Evolutionary conservation across 2,113 vertebrate species (phyloP).

Genomic region (Epinephelus cyanopodus): DNA sequence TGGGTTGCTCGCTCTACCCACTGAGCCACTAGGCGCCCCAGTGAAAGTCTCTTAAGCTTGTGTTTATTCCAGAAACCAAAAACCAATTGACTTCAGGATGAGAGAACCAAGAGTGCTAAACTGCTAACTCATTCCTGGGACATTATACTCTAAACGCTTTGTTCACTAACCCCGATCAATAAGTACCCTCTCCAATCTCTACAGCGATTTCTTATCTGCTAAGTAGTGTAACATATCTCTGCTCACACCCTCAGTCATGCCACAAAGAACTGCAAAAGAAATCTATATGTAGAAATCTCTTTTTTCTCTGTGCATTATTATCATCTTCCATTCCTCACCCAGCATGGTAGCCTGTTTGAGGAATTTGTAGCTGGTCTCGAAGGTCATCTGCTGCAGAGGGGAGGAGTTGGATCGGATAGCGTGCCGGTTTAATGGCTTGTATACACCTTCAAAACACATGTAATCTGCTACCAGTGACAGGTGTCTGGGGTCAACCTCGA

Average conservation of each 20-base stretch:
- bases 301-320: no score
- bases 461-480: slow-evolving; percentile 98
- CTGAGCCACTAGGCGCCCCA: no score
- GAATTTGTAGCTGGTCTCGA: slow-evolving; percentile 97
- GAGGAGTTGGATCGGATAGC: slow-evolving; percentile 94
- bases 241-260: neutral
- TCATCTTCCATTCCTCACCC: slow-evolving; percentile 46
- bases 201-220: no score
- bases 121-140: no score
- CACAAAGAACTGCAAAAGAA: neutral
- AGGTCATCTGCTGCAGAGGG: slow-evolving; percentile 98
- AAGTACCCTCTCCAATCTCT: neutral
- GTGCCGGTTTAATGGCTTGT: slow-evolving; percentile 92
- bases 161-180: no score
- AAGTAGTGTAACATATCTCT: neutral
- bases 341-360: slow-evolving; percentile 91
- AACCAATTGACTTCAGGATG: no score
- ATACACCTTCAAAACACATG: slow-evolving; percentile 97
- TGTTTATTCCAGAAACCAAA: no score
- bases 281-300: neutral
- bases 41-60: no score
- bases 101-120: no score
- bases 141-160: neutral
- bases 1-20: no score
- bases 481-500: slow-evolving; percentile 94